Evolutionary conservation across 1,140 invertebrate genomes (phyloP), one percentile per base, ranked within the genome.

Genomic region (Heliconius melpomene): DNA sequence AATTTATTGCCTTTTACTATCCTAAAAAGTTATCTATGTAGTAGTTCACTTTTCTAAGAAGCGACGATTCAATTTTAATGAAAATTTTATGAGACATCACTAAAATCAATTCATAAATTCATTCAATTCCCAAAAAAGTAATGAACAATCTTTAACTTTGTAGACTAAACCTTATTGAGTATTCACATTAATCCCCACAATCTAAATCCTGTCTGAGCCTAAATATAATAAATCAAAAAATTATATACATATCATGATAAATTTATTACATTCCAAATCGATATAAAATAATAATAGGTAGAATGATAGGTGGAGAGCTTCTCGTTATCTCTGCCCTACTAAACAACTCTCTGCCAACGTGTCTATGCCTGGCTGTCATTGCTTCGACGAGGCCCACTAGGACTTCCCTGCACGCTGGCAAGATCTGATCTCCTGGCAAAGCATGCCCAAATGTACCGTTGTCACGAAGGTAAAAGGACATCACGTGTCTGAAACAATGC

Each of bases 371-470:
- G 0, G 86, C 88, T 0, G 86, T 88, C 88, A 93, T 92, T 0
- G 91, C 46, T 40, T 90, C 86, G 0, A 85, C 54, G 2, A 93
- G 54, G 8, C 89, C 90, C 0, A 77, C 26, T 9, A 90, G 38
- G 0, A 84, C 83, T 94, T 98, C 98, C 78, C 95, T 89, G 36
- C 95, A 96, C 32, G 97, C 96, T 1, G 96, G 96, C 18, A 96
- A 87, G 74, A 98, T 98, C 86, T 97, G 95, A 40, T 95, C 89
- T 2, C 96, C 94, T 0, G 98, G 98, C 26, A 98, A 93, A 1
- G 97, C 52, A 86, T 98, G 98, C 2, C 97, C 98, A 80, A 96
- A 95, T 38, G 90, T 84, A n/a, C 98, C 97, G 36, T 94, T 96
- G 88, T 98, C 98, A 3, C 97, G 94, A 20, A 97, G 91, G 79